Percentiles rank a stretch among this genome's conserved stretches.
Conservation (phyloP, 2,888 invertebrate species). For the Drosophila emarginata region DNA sequence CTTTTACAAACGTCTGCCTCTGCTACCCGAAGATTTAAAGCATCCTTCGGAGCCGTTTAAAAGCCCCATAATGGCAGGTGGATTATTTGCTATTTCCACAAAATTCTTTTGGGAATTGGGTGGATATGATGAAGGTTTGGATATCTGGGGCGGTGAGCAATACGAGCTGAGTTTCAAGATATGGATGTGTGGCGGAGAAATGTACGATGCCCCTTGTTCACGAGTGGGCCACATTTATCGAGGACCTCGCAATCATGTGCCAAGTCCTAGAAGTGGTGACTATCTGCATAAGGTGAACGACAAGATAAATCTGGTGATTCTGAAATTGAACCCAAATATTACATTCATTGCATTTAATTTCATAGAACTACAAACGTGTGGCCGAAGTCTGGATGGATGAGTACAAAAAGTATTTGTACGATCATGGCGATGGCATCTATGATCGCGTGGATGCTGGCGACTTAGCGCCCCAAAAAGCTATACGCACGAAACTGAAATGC, state of each 20-base stretch:
- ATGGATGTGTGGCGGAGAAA: slow-evolving; percentile 97
- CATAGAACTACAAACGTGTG: slow-evolving; percentile 94
- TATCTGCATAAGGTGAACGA: slow-evolving; percentile 85
- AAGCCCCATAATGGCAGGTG: slow-evolving; percentile 99
- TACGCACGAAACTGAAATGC: slow-evolving; percentile 90
- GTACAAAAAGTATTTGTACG: slow-evolving; percentile 94
- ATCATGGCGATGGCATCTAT: slow-evolving; percentile 89
- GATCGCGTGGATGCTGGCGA: slow-evolving; percentile 90
- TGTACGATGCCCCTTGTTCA: slow-evolving; percentile 97
- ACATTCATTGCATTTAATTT: not conserved
- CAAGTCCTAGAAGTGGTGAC: slow-evolving; percentile 95
- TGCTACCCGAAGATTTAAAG: slow-evolving; percentile 82
- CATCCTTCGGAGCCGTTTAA: slow-evolving; percentile 82
- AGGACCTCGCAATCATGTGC: slow-evolving; percentile 90
- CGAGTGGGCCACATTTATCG: slow-evolving; percentile 95
- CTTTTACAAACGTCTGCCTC: slow-evolving; percentile 96
- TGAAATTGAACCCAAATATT: not conserved
- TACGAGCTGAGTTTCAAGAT: slow-evolving; percentile 98
- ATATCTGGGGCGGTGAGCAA: slow-evolving; percentile 99
- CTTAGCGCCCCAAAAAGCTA: slow-evolving; percentile 88
- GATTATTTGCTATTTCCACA: slow-evolving; percentile 95
- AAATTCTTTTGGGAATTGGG: slow-evolving; percentile 98
- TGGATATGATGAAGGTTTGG: slow-evolving; percentile 95
- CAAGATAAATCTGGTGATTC: not conserved
- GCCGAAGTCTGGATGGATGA: slow-evolving; percentile 99